Base-by-base conservation (phyloP, 1,140 invertebrate species). In the Andrena cerasifolii region DNA sequence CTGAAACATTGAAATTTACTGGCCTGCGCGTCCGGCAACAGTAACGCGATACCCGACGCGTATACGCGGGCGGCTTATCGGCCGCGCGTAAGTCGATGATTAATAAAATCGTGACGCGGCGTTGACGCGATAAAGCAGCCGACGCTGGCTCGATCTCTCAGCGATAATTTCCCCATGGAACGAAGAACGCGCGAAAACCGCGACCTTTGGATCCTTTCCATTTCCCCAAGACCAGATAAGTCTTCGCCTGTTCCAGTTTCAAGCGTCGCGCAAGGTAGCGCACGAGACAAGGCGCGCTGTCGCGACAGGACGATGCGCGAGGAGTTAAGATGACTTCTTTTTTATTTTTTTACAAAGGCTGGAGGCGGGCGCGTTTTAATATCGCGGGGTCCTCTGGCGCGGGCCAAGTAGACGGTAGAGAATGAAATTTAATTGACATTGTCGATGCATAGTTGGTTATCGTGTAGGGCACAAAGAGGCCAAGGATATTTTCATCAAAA, bases 1-100 rank as follows among this genome's bases (percentile, higher is more conserved):
- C 12, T 16, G 73, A 36, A 75, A 45, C 31, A 75, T 75, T 67
- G 73, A 75, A 75, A 75, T 75, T 67, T 75, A 76, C 74, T 54
- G 45, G 16, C 14, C 12, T 26, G 7, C 40, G 61, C 54, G 26
- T 61, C 45, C 28, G 65, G n/a, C 45, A 40, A 68, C 54, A 33
- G 8, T 49, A 49, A 49, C 24, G 12, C 16, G 56, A 40, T 56
- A 43, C 67, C 67, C 58, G 56, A 56, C 8, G 16, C 28, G 24
- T 14, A 31, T 16, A 12, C 8, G 6, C 18, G 49, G 47, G n/a
- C n/a, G n/a, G 68, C 24, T 53, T 76, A 76, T 68, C 66, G 45
- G 18, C 21, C 24, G 53, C 31, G 8, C 24, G 45, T 77, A 77
- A 77, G 70, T 77, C 53, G 53, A 58, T 33, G 36, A 70, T 77